Percentiles rank a stretch among this genome's conserved stretches.
Evolutionary conservation across 1,140 invertebrate genomes (phyloP).

Genomic region (Drosophila pallidifrons): DNA sequence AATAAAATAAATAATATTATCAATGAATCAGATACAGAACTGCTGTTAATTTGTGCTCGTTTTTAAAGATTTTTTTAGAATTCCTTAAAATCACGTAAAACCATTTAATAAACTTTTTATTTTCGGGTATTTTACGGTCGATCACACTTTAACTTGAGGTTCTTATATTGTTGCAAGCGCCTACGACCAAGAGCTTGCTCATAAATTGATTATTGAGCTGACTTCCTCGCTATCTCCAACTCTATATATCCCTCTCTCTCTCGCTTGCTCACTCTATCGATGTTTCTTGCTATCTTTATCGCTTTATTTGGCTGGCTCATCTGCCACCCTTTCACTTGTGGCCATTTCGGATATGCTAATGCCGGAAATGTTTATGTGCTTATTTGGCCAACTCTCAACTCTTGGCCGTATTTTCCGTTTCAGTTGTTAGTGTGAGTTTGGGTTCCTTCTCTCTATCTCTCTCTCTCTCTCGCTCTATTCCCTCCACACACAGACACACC

Average conservation of each 20-base stretch:
- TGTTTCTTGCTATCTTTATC: constrained; percentile 5
- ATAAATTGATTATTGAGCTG: constrained; percentile 66
- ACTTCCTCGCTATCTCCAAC: neutral
- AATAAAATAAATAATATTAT: no score
- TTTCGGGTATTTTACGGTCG: no score
- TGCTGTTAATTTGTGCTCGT: no score
- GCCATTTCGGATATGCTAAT: constrained; percentile 49
- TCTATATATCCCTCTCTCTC: neutral
- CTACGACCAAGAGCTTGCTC: constrained; percentile 46
- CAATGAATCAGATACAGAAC: no score
- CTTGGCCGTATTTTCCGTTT: constrained; percentile 8
- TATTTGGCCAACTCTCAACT: constrained; percentile 48
- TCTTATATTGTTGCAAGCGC: constrained; percentile 1
- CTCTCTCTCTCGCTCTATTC: neutral
- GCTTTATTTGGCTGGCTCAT: constrained; percentile 15
- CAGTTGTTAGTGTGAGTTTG: neutral
- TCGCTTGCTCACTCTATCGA: constrained; percentile 8
- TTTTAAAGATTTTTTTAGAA: no score
- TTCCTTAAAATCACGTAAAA: no score
- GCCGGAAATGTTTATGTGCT: constrained; percentile 69
- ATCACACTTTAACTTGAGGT: no score
- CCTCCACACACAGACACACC: no score
- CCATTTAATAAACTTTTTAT: no score
- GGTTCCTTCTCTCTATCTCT: neutral
- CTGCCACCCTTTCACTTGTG: constrained; percentile 24